Percentiles rank a stretch among this genome's conserved stretches.
Evolutionary conservation across 2,113 vertebrate species (phyloP).

Genomic region (Hepsetus odoe): DNA sequence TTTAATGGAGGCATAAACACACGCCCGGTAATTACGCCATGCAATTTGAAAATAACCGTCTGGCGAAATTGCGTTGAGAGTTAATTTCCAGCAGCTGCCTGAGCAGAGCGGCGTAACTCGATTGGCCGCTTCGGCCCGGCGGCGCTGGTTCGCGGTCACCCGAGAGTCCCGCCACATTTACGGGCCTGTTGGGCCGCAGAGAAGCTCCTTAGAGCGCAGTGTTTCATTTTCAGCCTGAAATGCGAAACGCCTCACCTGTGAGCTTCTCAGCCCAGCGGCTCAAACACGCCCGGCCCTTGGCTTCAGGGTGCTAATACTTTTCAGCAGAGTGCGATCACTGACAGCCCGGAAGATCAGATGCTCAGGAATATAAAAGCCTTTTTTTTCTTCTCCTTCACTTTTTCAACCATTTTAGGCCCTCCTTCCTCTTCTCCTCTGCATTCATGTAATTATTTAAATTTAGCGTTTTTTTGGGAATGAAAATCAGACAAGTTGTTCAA

Average conservation of each 20-base stretch:
- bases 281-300: too few species aligned
- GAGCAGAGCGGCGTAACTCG: constrained; percentile 67
- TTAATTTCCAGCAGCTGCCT: constrained; percentile 73
- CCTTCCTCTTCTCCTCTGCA: too few species aligned
- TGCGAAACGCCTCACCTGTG: constrained; percentile 69
- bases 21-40: constrained; percentile 71
- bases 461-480: too few species aligned
- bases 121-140: constrained; percentile 65
- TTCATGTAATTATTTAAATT: too few species aligned
- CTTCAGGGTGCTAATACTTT: too few species aligned
- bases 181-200: constrained; percentile 74
- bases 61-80: constrained; percentile 75
- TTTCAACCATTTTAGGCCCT: too few species aligned
- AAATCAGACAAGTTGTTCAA: too few species aligned
- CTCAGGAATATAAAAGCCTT: too few species aligned
- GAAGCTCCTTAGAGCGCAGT: constrained; percentile 68
- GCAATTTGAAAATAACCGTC: constrained; percentile 77
- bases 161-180: constrained; percentile 74
- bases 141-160: constrained; percentile 71
- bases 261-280: too few species aligned
- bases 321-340: too few species aligned
- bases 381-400: too few species aligned
- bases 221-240: constrained; percentile 71
- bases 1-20: constrained; percentile 69
- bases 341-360: too few species aligned